These are phyloP conservation scores for Perca fluviatilis DNA, from an alignment of 2,113 vertebrate genomes.

Conservation along the genomic window DNA sequence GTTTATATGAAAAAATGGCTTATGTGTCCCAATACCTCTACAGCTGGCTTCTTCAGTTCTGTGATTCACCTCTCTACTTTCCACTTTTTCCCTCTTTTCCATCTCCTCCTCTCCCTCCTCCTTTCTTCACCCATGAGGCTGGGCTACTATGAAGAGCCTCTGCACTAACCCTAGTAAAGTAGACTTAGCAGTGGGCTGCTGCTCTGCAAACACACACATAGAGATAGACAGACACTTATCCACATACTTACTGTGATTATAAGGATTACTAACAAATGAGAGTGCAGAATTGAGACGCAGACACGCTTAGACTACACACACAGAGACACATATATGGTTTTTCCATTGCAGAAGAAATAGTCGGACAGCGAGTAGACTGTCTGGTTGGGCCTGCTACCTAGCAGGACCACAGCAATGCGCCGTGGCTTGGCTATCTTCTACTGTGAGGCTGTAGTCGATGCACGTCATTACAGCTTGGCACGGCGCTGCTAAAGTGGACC, in stretches of 20 bases:
- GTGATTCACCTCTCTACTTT: background rate
- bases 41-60: background rate
- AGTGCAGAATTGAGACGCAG: too few relatives aligned
- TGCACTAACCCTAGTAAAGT: constrained; percentile 10
- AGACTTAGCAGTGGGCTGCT: constrained; percentile 34
- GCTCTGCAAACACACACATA: constrained; percentile 5
- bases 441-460: constrained; percentile 6
- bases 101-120: background rate
- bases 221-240: constrained; percentile 58
- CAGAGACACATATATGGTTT: background rate
- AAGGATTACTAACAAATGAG: too few relatives aligned
- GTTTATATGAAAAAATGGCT: too few relatives aligned
- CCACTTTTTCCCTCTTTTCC: background rate
- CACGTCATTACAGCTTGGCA: background rate
- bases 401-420: background rate
- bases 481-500: background rate
- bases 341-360: background rate
- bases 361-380: background rate
- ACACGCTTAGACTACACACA: too few relatives aligned
- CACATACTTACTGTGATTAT: constrained; percentile 56
- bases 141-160: constrained; percentile 13
- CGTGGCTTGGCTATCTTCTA: background rate
- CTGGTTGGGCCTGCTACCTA: background rate
- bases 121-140: background rate
- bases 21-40: background rate